phyloP scores from a whole-genome alignment of 2,888 invertebrate genomes.

The Cryptosula pallasiana region DNA sequence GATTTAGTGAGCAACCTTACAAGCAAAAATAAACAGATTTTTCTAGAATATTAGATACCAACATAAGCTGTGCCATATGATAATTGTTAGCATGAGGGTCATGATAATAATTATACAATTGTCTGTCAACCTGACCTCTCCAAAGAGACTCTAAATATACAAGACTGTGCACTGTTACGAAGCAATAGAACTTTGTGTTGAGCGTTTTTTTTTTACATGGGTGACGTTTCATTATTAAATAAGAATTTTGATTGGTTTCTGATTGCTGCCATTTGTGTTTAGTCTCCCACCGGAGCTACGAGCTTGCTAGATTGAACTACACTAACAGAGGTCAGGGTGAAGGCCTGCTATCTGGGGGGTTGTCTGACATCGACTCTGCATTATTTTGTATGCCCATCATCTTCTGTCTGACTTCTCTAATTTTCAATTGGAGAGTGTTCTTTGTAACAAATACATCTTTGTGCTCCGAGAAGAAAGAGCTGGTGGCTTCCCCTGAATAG shows the following conservation, averaged over 20 bases:
- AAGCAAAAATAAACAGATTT: not conserved
- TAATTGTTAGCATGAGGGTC: too few species aligned
- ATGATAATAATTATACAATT: too few species aligned
- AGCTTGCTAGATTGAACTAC: not conserved
- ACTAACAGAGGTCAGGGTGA: not conserved
- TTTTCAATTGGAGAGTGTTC: constrained; percentile 87
- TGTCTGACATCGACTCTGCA: not conserved
- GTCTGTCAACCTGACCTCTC: too few species aligned
- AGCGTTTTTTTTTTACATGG: not conserved
- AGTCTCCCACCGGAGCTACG: not conserved
- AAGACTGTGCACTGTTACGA: too few species aligned
- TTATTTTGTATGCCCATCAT: constrained; percentile 6
- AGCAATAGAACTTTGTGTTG: not conserved
- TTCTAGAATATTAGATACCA: not conserved
- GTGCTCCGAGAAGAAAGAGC: constrained; percentile 69
- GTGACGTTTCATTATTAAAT: not conserved
- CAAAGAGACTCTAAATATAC: too few species aligned
- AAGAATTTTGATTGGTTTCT: constrained; percentile 17
- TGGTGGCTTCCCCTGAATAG: constrained; percentile 55
- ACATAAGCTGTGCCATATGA: not conserved
- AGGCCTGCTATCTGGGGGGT: not conserved
- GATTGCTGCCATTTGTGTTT: not conserved
- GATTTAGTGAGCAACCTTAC: not conserved
- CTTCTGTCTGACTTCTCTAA: constrained; percentile 71
- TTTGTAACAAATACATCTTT: constrained; percentile 89